Evolutionary conservation across 2,888 invertebrate species (phyloP).

Genomic region (Abrostola tripartita): DNA sequence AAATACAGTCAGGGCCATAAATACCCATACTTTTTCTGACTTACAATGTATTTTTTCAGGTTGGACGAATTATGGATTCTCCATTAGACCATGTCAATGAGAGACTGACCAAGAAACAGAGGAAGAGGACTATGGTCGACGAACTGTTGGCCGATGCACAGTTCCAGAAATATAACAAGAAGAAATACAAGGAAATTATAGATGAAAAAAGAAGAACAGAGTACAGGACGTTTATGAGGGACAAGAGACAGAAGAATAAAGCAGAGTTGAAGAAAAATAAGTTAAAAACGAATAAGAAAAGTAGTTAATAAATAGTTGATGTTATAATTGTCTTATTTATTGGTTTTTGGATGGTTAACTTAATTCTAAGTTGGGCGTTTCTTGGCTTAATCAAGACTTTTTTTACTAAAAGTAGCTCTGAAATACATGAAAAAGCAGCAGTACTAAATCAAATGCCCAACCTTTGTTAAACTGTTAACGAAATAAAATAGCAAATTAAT

Average conservation of each 20-base stretch:
- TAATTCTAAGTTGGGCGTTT: too few relatives aligned
- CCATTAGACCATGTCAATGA: slow-evolving; percentile 96
- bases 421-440: too few relatives aligned
- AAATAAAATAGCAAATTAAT: too few relatives aligned
- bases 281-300: slow-evolving; percentile 68
- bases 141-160: slow-evolving; percentile 97
- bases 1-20: too few relatives aligned
- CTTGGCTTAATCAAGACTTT: too few relatives aligned
- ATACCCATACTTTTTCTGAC: not conserved
- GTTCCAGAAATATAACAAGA: slow-evolving; percentile 93
- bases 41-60: slow-evolving; percentile 73
- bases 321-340: not conserved
- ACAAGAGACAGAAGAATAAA: slow-evolving; percentile 91
- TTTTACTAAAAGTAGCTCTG: too few relatives aligned
- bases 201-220: slow-evolving; percentile 91
- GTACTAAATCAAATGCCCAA: too few relatives aligned
- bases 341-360: too few relatives aligned
- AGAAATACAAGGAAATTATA: slow-evolving; percentile 93
- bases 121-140: slow-evolving; percentile 97
- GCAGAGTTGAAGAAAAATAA: slow-evolving; percentile 79
- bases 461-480: too few relatives aligned
- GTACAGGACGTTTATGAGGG: slow-evolving; percentile 92
- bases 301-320: slow-evolving; percentile 48
- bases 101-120: slow-evolving; percentile 94
- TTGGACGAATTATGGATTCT: slow-evolving; percentile 94